These are phyloP conservation scores for Meriones psammophilus DNA, from an alignment of 2,797 vertebrate species.

Conservation along the genomic window DNA sequence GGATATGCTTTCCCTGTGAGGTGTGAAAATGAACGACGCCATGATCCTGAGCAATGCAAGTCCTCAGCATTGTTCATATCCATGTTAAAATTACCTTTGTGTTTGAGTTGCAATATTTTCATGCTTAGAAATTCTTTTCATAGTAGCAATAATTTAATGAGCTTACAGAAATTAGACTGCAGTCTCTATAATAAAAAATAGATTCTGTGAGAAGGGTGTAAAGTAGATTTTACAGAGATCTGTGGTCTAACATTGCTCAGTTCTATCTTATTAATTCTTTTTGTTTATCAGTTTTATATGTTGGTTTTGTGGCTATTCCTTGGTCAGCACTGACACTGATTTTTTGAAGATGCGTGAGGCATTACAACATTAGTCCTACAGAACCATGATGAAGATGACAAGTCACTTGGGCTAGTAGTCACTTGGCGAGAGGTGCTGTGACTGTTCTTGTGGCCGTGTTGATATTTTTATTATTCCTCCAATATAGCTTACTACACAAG, in stretches of 20 bases:
- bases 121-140: background rate
- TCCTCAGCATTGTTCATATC: background rate
- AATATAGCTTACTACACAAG: conserved; percentile 20
- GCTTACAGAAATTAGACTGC: background rate
- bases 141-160: background rate
- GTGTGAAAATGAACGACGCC: background rate
- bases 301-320: background rate
- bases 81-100: background rate
- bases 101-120: background rate
- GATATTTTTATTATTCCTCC: background rate
- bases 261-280: background rate
- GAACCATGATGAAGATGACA: background rate
- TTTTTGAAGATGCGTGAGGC: background rate
- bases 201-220: background rate
- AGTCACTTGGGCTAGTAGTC: background rate
- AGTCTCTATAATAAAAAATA: background rate
- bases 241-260: background rate
- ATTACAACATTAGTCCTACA: background rate
- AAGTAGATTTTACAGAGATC: background rate
- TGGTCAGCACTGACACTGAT: background rate
- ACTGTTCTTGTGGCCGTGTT: background rate
- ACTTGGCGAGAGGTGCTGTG: background rate
- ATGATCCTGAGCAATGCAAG: background rate
- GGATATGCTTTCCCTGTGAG: background rate
- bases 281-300: background rate